Percentiles rank a stretch among this genome's conserved stretches.
Evolutionary conservation across 2,113 vertebrate species (phyloP).

Genomic region (Scortum barcoo): DNA sequence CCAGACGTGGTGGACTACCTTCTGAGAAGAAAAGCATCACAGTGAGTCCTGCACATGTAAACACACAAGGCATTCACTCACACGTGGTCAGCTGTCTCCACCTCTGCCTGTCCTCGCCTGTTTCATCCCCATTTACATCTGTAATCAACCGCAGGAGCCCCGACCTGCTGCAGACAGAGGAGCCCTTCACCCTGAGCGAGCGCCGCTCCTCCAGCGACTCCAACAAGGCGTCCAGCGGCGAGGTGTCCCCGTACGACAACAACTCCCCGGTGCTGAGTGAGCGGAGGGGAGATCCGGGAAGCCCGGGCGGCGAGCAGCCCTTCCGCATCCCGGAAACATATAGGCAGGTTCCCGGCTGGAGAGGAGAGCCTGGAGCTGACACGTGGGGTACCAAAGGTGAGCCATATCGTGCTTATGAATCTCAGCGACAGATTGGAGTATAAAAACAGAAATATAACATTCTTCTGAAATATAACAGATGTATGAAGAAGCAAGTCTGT

Average conservation of each 20-base stretch:
- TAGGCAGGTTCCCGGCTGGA: constrained; percentile 85
- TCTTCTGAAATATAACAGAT: no score
- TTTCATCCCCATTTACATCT: not conserved
- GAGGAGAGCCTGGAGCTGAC: constrained; percentile 85
- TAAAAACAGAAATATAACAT: not conserved
- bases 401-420: not conserved
- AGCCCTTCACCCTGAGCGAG: constrained; percentile 89
- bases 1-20: constrained; percentile 97
- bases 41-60: constrained; percentile 75
- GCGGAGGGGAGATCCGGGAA: constrained; percentile 80
- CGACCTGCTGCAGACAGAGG: constrained; percentile 88
- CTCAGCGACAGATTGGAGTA: not conserved
- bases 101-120: no score
- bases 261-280: constrained; percentile 93
- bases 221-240: constrained; percentile 94
- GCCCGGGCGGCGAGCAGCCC: constrained; percentile 82
- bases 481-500: not conserved
- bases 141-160: constrained; percentile 85
- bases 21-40: constrained; percentile 95
- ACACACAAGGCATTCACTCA: accelerated
- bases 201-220: constrained; percentile 94
- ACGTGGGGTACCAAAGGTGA: constrained; percentile 87
- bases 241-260: constrained; percentile 98
- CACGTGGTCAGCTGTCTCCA: not conserved
- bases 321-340: constrained; percentile 88